Conservation (phyloP, 2,888 invertebrate species). For the Ctenicera cuprea region DNA sequence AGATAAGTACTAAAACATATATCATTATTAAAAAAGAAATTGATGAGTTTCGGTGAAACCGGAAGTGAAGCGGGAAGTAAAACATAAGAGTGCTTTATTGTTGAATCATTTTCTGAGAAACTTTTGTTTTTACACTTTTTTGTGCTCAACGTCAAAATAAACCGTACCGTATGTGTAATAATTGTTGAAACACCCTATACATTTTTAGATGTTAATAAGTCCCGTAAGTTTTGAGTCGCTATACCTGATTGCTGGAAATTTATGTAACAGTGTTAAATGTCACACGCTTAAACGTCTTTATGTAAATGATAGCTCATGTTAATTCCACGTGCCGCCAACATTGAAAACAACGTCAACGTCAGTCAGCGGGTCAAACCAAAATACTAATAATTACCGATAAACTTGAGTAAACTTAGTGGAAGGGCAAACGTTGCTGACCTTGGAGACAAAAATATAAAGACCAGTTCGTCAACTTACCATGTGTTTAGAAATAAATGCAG, state of each 20-base stretch:
- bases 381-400: slow-evolving; percentile 54
- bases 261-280: slow-evolving; percentile 43
- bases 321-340: slow-evolving; percentile 53
- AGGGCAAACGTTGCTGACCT: slow-evolving; percentile 55
- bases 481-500: slow-evolving; percentile 53
- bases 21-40: not conserved
- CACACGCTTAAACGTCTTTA: slow-evolving; percentile 42
- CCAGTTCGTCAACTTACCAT: slow-evolving; percentile 55
- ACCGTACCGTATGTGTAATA: too few relatives aligned
- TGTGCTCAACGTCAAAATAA: too few relatives aligned
- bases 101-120: too few relatives aligned
- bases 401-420: slow-evolving; percentile 52
- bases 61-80: too few relatives aligned
- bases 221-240: too few relatives aligned
- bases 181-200: too few relatives aligned
- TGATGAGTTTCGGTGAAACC: too few relatives aligned
- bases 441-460: slow-evolving; percentile 55
- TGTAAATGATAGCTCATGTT: slow-evolving; percentile 52
- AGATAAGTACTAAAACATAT: too few relatives aligned
- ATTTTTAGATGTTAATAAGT: too few relatives aligned
- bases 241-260: slow-evolving; percentile 13
- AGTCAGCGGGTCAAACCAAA: slow-evolving; percentile 53
- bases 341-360: slow-evolving; percentile 52
- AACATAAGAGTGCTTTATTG: too few relatives aligned
- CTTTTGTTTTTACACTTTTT: too few relatives aligned